Evolutionary conservation across 2,113 vertebrate genomes (phyloP).

Genomic region (Dermatemys mawii): DNA sequence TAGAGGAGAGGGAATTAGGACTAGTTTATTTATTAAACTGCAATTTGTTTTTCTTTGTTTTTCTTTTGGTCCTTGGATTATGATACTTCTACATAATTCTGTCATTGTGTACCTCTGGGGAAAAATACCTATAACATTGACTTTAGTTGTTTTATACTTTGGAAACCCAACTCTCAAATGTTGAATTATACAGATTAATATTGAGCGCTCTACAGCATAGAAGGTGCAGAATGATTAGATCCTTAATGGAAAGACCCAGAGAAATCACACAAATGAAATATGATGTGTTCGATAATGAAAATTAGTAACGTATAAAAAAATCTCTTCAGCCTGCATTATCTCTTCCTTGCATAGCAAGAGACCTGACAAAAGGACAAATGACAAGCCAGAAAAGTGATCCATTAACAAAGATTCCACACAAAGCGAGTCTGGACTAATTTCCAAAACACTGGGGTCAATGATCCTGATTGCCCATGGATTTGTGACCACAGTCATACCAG

Average conservation of each 20-base stretch:
- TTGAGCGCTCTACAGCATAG: neutral
- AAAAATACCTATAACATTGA: constrained; percentile 26
- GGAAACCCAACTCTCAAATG: constrained; percentile 25
- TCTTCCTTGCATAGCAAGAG: neutral
- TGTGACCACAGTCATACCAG: neutral
- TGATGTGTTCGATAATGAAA: neutral
- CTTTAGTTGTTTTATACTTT: constrained; percentile 34
- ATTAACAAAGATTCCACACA: neutral
- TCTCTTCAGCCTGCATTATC: neutral
- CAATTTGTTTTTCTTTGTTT: neutral
- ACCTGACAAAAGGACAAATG: neutral
- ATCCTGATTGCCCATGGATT: neutral
- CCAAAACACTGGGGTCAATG: neutral
- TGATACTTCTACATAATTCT: neutral
- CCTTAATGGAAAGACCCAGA: neutral
- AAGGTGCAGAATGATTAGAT: constrained; percentile 31
- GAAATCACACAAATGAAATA: constrained; percentile 9
- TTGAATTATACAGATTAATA: constrained; percentile 42
- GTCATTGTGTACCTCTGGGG: neutral
- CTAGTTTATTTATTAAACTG: neutral
- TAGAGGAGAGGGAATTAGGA: neutral
- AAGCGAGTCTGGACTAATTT: neutral
- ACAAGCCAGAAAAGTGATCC: neutral
- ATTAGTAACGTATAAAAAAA: constrained; percentile 19
- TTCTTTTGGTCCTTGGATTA: neutral